Conservation (phyloP, 2,888 invertebrate species). For the Melipona bicolor region DNA sequence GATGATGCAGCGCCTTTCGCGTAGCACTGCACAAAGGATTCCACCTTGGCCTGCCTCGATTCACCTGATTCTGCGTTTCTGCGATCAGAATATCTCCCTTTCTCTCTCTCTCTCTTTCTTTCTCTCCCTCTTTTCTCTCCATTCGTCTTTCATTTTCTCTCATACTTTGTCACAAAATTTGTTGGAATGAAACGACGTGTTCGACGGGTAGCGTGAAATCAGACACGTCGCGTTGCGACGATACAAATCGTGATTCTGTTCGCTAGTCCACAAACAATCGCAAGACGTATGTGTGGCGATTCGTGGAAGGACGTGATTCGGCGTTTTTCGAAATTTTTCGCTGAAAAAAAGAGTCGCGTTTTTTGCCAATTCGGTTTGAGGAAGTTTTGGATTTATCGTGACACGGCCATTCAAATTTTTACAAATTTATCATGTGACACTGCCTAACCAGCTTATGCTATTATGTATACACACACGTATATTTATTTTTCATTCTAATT, state of each 20-base stretch:
- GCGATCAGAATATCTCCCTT: not conserved
- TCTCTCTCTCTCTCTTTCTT: not conserved
- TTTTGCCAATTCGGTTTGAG: not conserved
- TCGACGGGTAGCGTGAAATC: conserved; percentile 31
- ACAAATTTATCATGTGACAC: not conserved
- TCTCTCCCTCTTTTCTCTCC: not conserved
- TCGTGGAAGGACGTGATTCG: not conserved
- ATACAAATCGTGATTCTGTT: not conserved
- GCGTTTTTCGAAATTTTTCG: not conserved
- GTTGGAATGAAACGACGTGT: conserved; percentile 17
- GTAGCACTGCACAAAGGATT: conserved; percentile 56
- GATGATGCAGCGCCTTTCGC: conserved; percentile 71
- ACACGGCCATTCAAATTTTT: not conserved
- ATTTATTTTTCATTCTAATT: too few relatives aligned
- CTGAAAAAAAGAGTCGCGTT: not conserved
- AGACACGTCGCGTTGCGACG: not conserved
- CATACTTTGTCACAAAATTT: not conserved
- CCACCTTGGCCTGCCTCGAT: conserved; percentile 60
- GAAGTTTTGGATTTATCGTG: not conserved
- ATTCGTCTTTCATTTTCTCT: not conserved
- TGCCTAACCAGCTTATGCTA: not conserved
- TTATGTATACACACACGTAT: too few relatives aligned
- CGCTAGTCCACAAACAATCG: not conserved
- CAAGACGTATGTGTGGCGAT: not conserved
- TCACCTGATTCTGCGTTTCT: conserved; percentile 65